Evolutionary conservation across 2,888 invertebrate species (phyloP), one percentile per base, ranked within the genome.

Genomic region (Macropis europaea): DNA sequence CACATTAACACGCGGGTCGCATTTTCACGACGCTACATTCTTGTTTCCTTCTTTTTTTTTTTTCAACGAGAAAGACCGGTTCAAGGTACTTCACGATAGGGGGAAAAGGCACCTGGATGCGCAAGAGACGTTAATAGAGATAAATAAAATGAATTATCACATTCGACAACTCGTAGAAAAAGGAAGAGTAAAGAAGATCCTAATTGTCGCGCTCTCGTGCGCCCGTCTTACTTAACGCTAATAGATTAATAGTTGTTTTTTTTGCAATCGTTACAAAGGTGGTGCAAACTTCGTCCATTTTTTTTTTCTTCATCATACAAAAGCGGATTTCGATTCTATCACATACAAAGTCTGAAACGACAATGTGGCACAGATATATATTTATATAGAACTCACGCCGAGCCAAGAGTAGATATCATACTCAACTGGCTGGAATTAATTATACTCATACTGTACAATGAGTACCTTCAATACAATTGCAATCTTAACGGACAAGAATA

Each of bases 141-240:
- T 85, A 83, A 85, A 85, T 85, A 83, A 83, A 56, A 79, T 79
- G 68, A 75, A 78, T 76, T 77, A 59, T 74, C 70, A 73, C 68
- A 40, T 52, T 57, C 32, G 66, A 78, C 64, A 78, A 76, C 64
- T 79, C 74, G 59, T 69, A 66, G 68, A 75, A 81, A 67, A 79
- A 67, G 64, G 45, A 56, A 36, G 59, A 32, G 69, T 74, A 74
- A 76, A 15, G 66, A 45, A 78, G 79, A 80, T 70, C 70, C 72
- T 77, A 81, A 77, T 81, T 84, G 84, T 86, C 85, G 82, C 86
- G 84, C 81, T 76, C 72, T 77, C 63, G 19, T 81, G 85, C 86
- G 85, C 82, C 84, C 84, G 84, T 86, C 84, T 84, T 74, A 71
- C 76, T 83, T 79, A 80, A 76, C 45, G 47, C 70, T 82, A 81